Evolutionary conservation across 2,888 invertebrate species (phyloP), one percentile per base, ranked within the genome.

Genomic region (Limnephilus marmoratus): DNA sequence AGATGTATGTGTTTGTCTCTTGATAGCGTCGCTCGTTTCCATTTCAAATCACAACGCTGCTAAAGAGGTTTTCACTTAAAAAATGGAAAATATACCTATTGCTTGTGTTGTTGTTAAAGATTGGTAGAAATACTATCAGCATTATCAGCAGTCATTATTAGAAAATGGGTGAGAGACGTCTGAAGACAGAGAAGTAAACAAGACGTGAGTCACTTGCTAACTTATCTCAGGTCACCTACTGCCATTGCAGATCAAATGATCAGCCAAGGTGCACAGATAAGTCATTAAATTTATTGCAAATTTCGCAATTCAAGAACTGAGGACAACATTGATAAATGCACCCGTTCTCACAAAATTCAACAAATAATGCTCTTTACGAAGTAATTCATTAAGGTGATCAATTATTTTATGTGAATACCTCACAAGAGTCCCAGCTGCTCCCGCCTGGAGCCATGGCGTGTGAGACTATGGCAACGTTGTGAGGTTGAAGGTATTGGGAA

Each of bases 201-300:
- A 29, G 82, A 3, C 34, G 2, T 83, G 83, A 83, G 34, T 83
- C 83, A 83, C 18, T 83, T 7, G 34, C 15, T 24, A 24, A 34
- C 83, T 18, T 18, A 34, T 83, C 83, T 83, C 34, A 24, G 83
- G 83, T 83, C 83, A 83, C 18, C 34, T 83, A 37, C 24, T 83
- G 83, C 31, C 15, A 34, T 18, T 83, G 34, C 24, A 83, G 83
- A 34, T 83, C 83, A 83, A 34, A 34, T 83, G 15, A 83, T 83
- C 31, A 37, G 18, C 37, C 83, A 34, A 83, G 83, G 83, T 15
- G 15, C 31, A 15, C 15, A 18, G 83, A 83, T 83, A 83, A 83
- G 34, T 31, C 37, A 68, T 68, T 41, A 41, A 41, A 41, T 41
- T 41, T 4, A 41, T 41, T 41, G 41, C 41, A 41, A 41, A 41